Conservation (phyloP, 2,113 vertebrate genomes). For the Cheilinus undulatus region DNA sequence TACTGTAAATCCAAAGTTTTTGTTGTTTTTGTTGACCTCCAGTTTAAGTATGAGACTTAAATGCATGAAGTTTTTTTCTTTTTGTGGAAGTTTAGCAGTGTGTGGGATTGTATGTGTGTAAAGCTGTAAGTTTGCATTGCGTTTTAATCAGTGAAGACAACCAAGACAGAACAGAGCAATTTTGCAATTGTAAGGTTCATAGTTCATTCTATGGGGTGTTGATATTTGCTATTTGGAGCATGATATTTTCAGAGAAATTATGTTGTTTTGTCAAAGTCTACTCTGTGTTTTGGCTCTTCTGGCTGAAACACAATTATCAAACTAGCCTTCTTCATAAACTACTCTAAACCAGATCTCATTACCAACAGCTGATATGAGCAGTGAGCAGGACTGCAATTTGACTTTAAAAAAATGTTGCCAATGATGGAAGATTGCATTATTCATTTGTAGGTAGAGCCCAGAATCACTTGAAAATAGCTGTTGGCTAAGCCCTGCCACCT, state of each 20-base stretch:
- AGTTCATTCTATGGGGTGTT: background rate
- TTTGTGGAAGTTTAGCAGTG: conserved; percentile 7
- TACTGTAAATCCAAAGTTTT: background rate
- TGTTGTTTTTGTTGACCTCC: too few species aligned
- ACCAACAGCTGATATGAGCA: background rate
- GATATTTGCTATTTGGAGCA: too few species aligned
- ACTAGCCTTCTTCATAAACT: background rate
- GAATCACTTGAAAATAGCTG: background rate
- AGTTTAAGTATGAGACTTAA: background rate
- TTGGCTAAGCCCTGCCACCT: background rate
- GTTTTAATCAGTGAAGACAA: conserved; percentile 19
- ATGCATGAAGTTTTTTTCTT: conserved; percentile 55
- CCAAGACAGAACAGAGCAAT: conserved; percentile 3
- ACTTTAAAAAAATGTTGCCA: conserved; percentile 9
- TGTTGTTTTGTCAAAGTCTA: too few species aligned
- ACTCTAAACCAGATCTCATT: background rate
- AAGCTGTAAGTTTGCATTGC: conserved; percentile 22
- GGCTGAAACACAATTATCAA: background rate
- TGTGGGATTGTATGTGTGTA: conserved; percentile 24
- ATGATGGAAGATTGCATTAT: background rate
- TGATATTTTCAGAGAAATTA: too few species aligned
- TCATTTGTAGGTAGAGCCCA: background rate
- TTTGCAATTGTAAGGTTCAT: conserved; percentile 50
- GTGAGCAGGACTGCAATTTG: background rate
- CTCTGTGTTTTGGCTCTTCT: background rate